Evolutionary conservation across 2,113 vertebrate species (phyloP).

Genomic region (Hydrolagus affinis): DNA sequence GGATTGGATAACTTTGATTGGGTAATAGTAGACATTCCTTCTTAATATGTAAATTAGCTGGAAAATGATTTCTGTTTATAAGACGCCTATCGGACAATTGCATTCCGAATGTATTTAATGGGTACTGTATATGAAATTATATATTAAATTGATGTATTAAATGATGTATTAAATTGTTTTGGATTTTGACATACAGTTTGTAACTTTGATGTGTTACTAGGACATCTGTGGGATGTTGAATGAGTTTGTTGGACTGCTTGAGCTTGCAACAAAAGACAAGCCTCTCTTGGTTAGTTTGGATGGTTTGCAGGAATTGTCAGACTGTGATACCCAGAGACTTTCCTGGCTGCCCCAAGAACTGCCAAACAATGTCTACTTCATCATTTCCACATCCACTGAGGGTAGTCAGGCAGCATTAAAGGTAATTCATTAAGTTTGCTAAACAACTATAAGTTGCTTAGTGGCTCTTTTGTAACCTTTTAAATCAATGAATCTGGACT

Average conservation of each 20-base stretch:
- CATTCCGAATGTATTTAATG: neutral
- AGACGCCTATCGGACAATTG: too few species aligned
- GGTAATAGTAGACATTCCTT: too few species aligned
- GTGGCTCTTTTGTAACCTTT: neutral
- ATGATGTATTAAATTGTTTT: neutral
- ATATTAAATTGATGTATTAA: neutral
- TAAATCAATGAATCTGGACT: neutral
- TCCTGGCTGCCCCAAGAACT: conserved; percentile 49
- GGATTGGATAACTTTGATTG: too few species aligned
- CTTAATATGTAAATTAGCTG: too few species aligned
- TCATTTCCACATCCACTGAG: conserved; percentile 46
- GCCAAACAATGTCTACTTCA: conserved; percentile 44
- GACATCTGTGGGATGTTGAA: conserved; percentile 45
- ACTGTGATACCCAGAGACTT: conserved; percentile 42
- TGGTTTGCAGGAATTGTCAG: conserved; percentile 51
- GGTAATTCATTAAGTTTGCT: conserved; percentile 13
- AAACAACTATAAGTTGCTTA: neutral
- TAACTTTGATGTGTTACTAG: conserved; percentile 36
- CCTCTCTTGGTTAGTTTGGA: conserved; percentile 50
- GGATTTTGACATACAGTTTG: neutral
- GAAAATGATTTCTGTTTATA: too few species aligned
- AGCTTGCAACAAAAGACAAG: conserved; percentile 39
- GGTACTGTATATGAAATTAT: neutral
- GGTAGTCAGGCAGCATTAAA: conserved; percentile 5
- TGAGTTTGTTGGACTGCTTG: conserved; percentile 51